phyloP scores from a whole-genome alignment of 1,140 invertebrate genomes.

The Vanessa atalanta region DNA sequence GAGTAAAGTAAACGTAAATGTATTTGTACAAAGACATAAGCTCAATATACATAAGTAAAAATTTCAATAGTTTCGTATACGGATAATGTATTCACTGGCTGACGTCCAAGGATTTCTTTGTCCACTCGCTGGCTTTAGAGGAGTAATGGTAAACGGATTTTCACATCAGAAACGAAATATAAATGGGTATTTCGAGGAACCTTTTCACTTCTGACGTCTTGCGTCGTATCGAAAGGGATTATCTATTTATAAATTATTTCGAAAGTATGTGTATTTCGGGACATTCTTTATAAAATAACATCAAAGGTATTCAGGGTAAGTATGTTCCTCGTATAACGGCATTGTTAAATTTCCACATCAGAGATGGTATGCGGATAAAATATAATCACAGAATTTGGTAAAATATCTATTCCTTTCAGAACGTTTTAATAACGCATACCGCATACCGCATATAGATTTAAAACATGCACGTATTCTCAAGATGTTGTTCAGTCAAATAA shows the following conservation, averaged over 20 bases:
- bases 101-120: conserved; percentile 52
- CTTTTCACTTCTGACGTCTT: conserved; percentile 19
- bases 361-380: too few relatives aligned
- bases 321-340: too few relatives aligned
- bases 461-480: too few relatives aligned
- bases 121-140: conserved; percentile 20
- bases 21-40: not conserved
- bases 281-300: not conserved
- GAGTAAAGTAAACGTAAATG: too few relatives aligned
- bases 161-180: conserved; percentile 30
- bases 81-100: conserved; percentile 57
- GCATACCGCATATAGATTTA: too few relatives aligned
- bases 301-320: too few relatives aligned
- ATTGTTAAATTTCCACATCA: too few relatives aligned
- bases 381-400: too few relatives aligned
- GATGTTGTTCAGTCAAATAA: too few relatives aligned
- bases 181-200: conserved; percentile 1
- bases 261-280: not conserved
- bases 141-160: conserved; percentile 36
- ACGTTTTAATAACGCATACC: too few relatives aligned
- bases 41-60: conserved; percentile 9
- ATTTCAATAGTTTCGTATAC: conserved; percentile 16
- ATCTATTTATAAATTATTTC: too few relatives aligned
- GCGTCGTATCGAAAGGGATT: conserved; percentile 10
- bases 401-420: too few relatives aligned